Evolutionary conservation across 2,888 invertebrate genomes (phyloP).

Genomic region (Deilephila elpenor): DNA sequence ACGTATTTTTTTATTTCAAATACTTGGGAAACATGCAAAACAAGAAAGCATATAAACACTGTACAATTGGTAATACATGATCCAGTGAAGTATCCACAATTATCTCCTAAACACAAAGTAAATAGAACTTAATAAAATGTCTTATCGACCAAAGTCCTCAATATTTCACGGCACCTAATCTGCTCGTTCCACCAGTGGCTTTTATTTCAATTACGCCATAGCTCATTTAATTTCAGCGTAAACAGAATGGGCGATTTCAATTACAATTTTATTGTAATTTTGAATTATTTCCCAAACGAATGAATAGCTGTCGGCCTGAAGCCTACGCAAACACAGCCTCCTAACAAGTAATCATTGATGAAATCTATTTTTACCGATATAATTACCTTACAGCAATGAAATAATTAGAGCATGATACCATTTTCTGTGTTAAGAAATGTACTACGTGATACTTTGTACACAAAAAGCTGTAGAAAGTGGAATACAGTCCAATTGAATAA

Average conservation of each 20-base stretch:
- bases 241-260: not conserved
- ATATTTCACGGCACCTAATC: not conserved
- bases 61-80: no score
- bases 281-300: not conserved
- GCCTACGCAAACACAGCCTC: not conserved
- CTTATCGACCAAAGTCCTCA: not conserved
- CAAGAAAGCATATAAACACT: no score
- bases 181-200: not conserved
- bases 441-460: conserved; percentile 39
- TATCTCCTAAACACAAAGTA: no score
- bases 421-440: conserved; percentile 43
- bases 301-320: conserved; percentile 8
- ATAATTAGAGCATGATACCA: conserved; percentile 44
- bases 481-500: not conserved
- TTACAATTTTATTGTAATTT: conserved; percentile 5
- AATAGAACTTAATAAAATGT: no score
- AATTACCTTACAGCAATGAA: conserved; percentile 26
- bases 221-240: not conserved
- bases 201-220: not conserved
- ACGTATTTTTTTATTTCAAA: no score
- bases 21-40: no score
- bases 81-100: no score
- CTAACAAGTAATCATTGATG: not conserved
- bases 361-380: conserved; percentile 3
- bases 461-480: conserved; percentile 21